Percentiles rank a stretch among this genome's conserved stretches.
phyloP scores from a whole-genome alignment of 2,113 vertebrate genomes.

The Prunella fulvescens region DNA sequence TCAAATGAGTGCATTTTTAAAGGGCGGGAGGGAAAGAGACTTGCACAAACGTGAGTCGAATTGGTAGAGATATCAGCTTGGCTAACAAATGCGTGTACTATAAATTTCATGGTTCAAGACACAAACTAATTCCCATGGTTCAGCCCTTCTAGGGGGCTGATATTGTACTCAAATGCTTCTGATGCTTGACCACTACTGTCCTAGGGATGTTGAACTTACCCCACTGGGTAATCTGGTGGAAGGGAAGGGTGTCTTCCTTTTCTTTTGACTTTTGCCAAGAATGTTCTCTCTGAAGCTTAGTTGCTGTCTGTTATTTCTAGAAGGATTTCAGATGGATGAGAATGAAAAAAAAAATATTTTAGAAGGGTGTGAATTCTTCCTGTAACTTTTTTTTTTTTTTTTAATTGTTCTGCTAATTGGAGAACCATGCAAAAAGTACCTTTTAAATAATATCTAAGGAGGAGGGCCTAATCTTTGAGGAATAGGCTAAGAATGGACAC shows the following conservation, averaged over 20 bases:
- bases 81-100: background rate
- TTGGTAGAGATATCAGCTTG: background rate
- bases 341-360: background rate
- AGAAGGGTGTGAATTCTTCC: background rate
- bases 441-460: slow-evolving; percentile 10
- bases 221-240: background rate
- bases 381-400: background rate
- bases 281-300: background rate
- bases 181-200: background rate
- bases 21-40: background rate
- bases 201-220: background rate
- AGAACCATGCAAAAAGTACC: background rate
- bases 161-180: background rate
- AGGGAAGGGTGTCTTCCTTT: background rate
- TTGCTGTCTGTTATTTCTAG: background rate
- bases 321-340: background rate
- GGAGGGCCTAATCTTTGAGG: background rate
- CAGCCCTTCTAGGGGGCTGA: background rate
- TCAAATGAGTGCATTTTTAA: background rate
- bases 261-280: background rate
- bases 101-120: background rate
- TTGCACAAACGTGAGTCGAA: background rate
- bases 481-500: background rate
- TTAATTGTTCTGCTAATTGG: background rate
- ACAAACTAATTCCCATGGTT: background rate